phyloP scores from a whole-genome alignment of 2,888 invertebrate species.

The Tineola bisselliella region DNA sequence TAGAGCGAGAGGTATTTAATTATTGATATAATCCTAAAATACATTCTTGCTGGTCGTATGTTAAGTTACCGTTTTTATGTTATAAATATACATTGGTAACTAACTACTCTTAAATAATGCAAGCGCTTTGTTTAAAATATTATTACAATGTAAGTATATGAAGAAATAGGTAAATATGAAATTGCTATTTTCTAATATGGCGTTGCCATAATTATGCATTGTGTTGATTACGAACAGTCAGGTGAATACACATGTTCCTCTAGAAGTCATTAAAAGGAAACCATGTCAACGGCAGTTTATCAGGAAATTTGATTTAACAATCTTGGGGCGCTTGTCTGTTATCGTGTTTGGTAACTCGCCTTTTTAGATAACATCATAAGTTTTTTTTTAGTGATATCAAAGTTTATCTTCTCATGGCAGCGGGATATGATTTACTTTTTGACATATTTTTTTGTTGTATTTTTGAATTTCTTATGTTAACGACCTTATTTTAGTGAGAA shows the following conservation, averaged over 20 bases:
- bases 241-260: background rate
- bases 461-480: background rate
- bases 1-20: no score
- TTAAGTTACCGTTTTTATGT: no score
- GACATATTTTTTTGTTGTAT: background rate
- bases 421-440: conserved; percentile 10
- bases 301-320: conserved; percentile 41
- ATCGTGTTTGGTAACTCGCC: conserved; percentile 50
- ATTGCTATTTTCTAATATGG: no score
- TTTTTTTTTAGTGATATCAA: conserved; percentile 31
- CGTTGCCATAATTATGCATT: background rate
- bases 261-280: conserved; percentile 25
- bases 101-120: no score
- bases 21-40: no score
- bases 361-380: conserved; percentile 48
- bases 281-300: conserved; percentile 37
- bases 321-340: conserved; percentile 40
- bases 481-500: background rate
- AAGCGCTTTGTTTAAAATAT: no score
- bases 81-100: no score
- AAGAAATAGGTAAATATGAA: background rate
- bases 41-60: no score
- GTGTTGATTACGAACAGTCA: background rate
- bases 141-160: background rate
- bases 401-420: conserved; percentile 34